Evolutionary conservation across 1,140 invertebrate genomes (phyloP).

Genomic region (Ridgeia piscesae): DNA sequence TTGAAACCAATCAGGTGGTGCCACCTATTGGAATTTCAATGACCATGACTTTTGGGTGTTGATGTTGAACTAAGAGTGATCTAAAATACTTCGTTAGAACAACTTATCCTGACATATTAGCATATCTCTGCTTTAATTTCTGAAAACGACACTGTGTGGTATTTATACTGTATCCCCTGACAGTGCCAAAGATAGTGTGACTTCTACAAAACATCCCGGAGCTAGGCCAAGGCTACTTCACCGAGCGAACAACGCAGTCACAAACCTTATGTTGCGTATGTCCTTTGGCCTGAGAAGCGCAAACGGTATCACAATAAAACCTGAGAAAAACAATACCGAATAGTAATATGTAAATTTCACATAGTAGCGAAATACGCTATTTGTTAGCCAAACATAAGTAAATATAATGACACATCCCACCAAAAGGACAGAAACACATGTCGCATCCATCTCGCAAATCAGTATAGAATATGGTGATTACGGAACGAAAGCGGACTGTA

Average conservation of each 20-base stretch:
- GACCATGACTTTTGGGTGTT: background rate
- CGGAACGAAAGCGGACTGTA: background rate
- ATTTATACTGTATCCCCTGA: background rate
- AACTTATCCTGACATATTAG: background rate
- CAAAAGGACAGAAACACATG: background rate
- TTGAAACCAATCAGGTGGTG: background rate
- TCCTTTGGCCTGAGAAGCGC: conserved; percentile 15
- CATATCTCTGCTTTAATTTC: background rate
- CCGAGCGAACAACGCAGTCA: background rate
- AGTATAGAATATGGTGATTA: background rate
- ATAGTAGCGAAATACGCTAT: background rate
- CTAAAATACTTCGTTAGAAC: background rate
- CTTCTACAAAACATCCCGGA: background rate
- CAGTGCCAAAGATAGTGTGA: background rate
- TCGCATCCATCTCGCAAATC: background rate
- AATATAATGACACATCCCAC: background rate
- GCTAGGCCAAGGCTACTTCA: background rate
- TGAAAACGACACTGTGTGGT: background rate
- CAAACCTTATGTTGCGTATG: conserved; percentile 13
- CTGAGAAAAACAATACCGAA: background rate
- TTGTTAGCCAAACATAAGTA: background rate
- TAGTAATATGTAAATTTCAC: background rate
- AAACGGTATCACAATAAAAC: conserved; percentile 15
- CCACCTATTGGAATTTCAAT: background rate
- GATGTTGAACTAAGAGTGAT: background rate